Percentiles rank a stretch among this genome's conserved stretches.
These are phyloP conservation scores for Drosophila paulistorum DNA, from an alignment of 1,140 invertebrate species.

Conservation along the genomic window DNA sequence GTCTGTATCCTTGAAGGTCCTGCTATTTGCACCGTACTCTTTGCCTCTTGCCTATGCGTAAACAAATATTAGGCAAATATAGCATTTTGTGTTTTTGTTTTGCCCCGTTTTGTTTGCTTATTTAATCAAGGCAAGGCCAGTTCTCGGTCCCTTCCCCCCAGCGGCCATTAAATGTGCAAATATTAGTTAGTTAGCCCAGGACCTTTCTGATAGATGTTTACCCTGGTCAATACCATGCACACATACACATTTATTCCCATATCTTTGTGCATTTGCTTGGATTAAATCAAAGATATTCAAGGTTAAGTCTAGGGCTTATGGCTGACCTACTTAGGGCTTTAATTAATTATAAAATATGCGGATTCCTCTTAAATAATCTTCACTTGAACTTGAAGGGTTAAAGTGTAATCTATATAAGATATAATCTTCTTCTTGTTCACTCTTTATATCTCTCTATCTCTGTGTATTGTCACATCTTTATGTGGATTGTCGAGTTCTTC, in stretches of 20 bases:
- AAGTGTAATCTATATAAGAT: slow-evolving; percentile 4
- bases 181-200: slow-evolving; percentile 42
- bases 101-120: slow-evolving; percentile 50
- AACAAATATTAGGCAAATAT: slow-evolving; percentile 56
- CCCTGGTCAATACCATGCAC: slow-evolving; percentile 23
- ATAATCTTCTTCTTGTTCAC: background rate
- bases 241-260: background rate
- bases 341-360: slow-evolving; percentile 57
- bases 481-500: slow-evolving; percentile 7
- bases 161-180: slow-evolving; percentile 66
- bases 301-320: slow-evolving; percentile 38
- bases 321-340: slow-evolving; percentile 61
- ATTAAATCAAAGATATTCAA: slow-evolving; percentile 38
- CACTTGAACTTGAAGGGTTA: slow-evolving; percentile 23
- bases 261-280: background rate
- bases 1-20: slow-evolving; percentile 6
- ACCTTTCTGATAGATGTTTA: slow-evolving; percentile 25
- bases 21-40: background rate
- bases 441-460: background rate
- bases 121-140: slow-evolving; percentile 59
- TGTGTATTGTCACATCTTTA: slow-evolving; percentile 15
- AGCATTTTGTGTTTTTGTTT: slow-evolving; percentile 28
- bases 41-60: slow-evolving; percentile 6
- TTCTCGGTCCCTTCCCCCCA: slow-evolving; percentile 7
- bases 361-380: slow-evolving; percentile 62